These are phyloP conservation scores for Troides aeacus DNA, from an alignment of 2,888 invertebrate genomes.

Conservation along the genomic window DNA sequence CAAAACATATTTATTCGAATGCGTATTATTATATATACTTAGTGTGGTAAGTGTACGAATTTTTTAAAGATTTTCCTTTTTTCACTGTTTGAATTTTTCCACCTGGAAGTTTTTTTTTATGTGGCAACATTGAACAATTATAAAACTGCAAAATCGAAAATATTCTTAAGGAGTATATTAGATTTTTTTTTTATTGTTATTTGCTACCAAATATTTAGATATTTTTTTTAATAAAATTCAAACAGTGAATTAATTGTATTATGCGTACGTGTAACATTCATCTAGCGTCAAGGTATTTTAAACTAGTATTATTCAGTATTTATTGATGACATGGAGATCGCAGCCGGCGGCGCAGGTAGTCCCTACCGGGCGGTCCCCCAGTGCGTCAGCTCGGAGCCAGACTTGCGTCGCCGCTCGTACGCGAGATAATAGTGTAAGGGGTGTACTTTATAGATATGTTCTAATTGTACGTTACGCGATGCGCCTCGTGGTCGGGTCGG, in stretches of 20 bases:
- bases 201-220: too few relatives aligned
- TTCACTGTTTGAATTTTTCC: conserved; percentile 19
- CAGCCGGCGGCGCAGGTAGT: conserved; percentile 3
- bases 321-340: conserved; percentile 36
- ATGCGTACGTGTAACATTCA: conserved; percentile 53
- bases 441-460: conserved; percentile 33
- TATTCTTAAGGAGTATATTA: too few relatives aligned
- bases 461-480: conserved; percentile 32
- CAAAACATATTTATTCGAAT: conserved; percentile 69
- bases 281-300: conserved; percentile 55
- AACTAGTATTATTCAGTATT: conserved; percentile 50
- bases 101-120: not conserved
- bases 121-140: too few relatives aligned
- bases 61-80: not conserved
- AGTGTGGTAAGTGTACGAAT: conserved; percentile 47
- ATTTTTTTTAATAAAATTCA: not conserved
- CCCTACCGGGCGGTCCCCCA: not conserved
- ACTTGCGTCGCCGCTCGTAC: conserved; percentile 31
- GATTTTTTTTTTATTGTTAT: too few relatives aligned
- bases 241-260: conserved; percentile 14
- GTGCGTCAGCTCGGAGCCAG: not conserved
- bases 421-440: conserved; percentile 30
- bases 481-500: conserved; percentile 39
- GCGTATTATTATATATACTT: conserved; percentile 56
- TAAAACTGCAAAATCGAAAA: too few relatives aligned